Evolutionary conservation across 2,113 vertebrate species (phyloP).

Genomic region (Hydropotes inermis): DNA sequence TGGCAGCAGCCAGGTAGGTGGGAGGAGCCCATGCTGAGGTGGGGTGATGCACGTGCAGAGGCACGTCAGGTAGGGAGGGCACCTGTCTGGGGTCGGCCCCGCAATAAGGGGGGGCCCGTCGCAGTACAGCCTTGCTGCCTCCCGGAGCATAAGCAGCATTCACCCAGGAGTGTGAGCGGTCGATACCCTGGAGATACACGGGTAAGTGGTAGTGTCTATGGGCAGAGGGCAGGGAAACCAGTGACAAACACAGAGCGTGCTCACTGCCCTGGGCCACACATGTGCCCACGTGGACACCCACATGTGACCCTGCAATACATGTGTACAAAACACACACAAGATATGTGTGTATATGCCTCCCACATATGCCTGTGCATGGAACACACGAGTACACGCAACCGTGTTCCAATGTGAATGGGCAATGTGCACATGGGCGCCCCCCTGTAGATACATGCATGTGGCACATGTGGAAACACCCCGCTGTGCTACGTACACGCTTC

Average conservation of each 20-base stretch:
- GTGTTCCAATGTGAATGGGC: accelerated
- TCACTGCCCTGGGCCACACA: neutral
- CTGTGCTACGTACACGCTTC: accelerated
- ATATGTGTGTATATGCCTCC: neutral
- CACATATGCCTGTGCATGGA: neutral
- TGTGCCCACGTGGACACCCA: neutral
- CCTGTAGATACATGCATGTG: accelerated
- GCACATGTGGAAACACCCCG: neutral
- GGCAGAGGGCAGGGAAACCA: neutral
- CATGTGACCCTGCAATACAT: too few relatives aligned
- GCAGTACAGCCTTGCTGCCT: constrained; percentile 91
- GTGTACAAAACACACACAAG: neutral
- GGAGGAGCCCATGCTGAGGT: constrained; percentile 18
- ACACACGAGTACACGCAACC: accelerated
- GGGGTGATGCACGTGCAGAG: constrained; percentile 18
- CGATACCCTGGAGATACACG: constrained; percentile 87
- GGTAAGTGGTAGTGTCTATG: neutral
- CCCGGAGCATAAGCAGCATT: constrained; percentile 94
- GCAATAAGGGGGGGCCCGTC: constrained; percentile 88
- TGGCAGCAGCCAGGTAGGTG: neutral
- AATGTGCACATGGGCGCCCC: accelerated
- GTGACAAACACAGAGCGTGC: neutral
- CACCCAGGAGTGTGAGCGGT: constrained; percentile 97
- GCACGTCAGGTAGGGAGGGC: constrained; percentile 68
- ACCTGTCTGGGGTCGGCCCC: constrained; percentile 95